phyloP scores from a whole-genome alignment of 1,140 invertebrate genomes.

The Listronotus bonariensis region DNA sequence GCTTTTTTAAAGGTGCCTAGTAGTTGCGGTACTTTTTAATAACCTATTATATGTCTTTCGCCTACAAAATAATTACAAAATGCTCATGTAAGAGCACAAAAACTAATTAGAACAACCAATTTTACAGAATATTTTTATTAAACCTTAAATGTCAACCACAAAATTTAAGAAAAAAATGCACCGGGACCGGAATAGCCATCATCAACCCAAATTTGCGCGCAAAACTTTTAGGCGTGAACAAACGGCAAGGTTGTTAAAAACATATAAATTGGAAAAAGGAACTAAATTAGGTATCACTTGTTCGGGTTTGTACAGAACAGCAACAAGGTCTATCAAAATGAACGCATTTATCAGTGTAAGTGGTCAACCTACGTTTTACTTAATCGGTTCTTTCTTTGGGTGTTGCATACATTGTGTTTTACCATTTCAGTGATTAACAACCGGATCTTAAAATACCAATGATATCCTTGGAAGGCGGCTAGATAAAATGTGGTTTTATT shows the following conservation, averaged over 20 bases:
- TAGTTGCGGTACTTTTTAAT: too few species aligned
- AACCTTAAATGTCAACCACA: too few species aligned
- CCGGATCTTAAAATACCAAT: not conserved
- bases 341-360: conserved; percentile 41
- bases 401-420: conserved; percentile 7
- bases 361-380: conserved; percentile 20
- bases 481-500: not conserved
- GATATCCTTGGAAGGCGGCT: not conserved
- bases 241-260: conserved; percentile 29
- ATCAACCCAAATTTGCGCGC: conserved; percentile 11
- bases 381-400: conserved; percentile 1
- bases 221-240: conserved; percentile 20
- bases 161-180: too few species aligned
- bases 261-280: conserved; percentile 33
- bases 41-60: too few species aligned
- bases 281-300: conserved; percentile 37
- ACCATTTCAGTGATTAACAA: not conserved
- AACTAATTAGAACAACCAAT: too few species aligned
- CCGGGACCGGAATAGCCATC: conserved; percentile 1
- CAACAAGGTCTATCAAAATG: conserved; percentile 40
- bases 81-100: too few species aligned
- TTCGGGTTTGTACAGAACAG: conserved; percentile 40
- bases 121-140: too few species aligned
- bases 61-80: too few species aligned
- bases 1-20: too few species aligned